These are phyloP conservation scores for Babylonia areolata DNA, from an alignment of 1,140 invertebrate species.

Conservation along the genomic window DNA sequence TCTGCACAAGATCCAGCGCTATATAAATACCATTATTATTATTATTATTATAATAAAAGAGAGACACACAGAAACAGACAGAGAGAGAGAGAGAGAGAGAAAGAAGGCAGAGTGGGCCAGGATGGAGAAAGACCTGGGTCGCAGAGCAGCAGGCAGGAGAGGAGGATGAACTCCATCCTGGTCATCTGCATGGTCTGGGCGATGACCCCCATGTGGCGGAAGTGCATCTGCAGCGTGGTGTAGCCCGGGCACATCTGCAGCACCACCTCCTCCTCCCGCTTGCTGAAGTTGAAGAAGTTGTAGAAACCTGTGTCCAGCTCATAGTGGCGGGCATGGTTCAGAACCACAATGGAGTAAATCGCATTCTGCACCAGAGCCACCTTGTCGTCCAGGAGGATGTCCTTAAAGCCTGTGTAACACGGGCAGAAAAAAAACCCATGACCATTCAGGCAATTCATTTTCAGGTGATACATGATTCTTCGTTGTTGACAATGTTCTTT, in stretches of 20 bases:
- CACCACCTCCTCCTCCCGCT: constrained; percentile 52
- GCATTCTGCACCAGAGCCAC: constrained; percentile 58
- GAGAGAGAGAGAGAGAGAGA: no score
- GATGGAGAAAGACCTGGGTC: constrained; percentile 52
- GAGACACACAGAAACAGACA: no score
- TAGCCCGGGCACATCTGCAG: constrained; percentile 57
- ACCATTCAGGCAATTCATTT: no score
- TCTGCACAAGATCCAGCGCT: no score
- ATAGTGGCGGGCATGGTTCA: constrained; percentile 55
- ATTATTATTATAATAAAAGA: no score
- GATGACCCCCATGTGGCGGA: constrained; percentile 58
- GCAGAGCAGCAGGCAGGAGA: constrained; percentile 56
- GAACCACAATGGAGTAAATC: constrained; percentile 59
- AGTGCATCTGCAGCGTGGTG: constrained; percentile 53
- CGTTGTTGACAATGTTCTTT: no score
- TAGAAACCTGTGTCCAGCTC: constrained; percentile 55
- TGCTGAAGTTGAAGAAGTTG: constrained; percentile 64
- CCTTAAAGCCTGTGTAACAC: constrained; percentile 57
- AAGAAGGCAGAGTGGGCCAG: no score
- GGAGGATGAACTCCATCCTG: constrained; percentile 55
- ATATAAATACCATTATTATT: no score
- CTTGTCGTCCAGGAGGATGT: constrained; percentile 57
- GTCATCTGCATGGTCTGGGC: constrained; percentile 51
- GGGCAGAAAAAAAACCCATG: not conserved
- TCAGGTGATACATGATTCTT: no score